Base-by-base conservation (phyloP, 2,888 invertebrate genomes). In the Conops quadrifasciatus region DNA sequence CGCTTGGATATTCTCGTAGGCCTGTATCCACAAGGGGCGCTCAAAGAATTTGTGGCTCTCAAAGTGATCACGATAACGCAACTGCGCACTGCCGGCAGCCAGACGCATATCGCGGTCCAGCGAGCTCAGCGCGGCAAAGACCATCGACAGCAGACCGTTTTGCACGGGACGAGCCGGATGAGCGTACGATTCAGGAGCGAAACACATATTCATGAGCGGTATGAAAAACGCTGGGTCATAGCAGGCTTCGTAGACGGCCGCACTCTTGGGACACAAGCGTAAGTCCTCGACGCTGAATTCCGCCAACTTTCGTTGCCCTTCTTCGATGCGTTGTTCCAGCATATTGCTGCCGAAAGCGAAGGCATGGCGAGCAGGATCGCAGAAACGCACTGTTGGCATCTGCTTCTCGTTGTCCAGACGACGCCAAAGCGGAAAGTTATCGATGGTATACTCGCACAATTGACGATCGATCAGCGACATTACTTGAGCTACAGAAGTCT, bases 161-260 rank as follows among this genome's bases (percentile, higher is more conserved):
- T 92, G 88, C 21, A 91, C 88, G 74, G 94, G 89, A 83, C 90
- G 89, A 78, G 91, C 90, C 71, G 92, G 91, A 21, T 92, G 90
- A 1, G 94, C 90, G 65, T 90, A 88, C 56, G 92, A 91, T 75
- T 93, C 93, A 4, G 94, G 92, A 0, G 92, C 90, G 74, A 95
- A 87, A 59, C 94, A 85, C 80, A 91, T 90, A 74, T 90, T 90
- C 82, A 96, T 89, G 13, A 95, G 83, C 0, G 95, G 93, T 68
- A 96, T 87, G 76, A 95, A 87, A 82, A 95, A 96, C 30, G 91
- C 88, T 1, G 96, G 92, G 86, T 96, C 96, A 78, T 96, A 96
- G 67, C 92, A 87, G 3, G 87, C 84, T 58, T 86, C 82, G 67
- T 79, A 80, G 24, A 82, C 62, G 16, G 78, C 77, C 0, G 80